Conservation (phyloP, 2,113 vertebrate species). For the Pelvicachromis taeniatus region DNA sequence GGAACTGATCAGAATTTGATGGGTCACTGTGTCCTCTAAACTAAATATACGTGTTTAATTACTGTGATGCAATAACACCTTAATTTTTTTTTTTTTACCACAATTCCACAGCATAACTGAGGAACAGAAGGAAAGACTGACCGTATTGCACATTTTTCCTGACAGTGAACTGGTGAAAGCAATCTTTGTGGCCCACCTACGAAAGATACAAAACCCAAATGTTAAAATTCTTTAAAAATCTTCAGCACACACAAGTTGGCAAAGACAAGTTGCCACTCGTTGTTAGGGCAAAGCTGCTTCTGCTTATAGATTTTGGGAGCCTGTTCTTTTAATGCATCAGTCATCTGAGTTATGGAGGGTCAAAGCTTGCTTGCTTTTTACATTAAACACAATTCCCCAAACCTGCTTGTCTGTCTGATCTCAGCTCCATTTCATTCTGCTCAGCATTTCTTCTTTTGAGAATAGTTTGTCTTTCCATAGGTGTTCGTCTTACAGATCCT, state of each 20-base stretch:
- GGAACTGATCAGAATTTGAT: background rate
- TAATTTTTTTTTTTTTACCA: background rate
- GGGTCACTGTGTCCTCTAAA: background rate
- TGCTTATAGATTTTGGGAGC: background rate
- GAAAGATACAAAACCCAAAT: background rate
- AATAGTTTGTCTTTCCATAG: background rate
- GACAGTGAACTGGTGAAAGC: background rate
- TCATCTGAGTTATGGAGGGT: conserved; percentile 51
- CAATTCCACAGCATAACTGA: background rate
- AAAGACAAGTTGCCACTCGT: background rate
- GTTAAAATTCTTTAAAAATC: background rate
- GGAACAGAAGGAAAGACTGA: no score
- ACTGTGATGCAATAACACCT: background rate
- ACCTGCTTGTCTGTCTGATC: conserved; percentile 33
- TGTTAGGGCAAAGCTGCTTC: background rate
- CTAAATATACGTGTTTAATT: background rate
- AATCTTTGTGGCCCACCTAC: background rate
- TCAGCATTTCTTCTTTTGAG: conserved; percentile 36
- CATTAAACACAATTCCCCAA: conserved; percentile 49
- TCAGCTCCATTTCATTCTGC: conserved; percentile 28
- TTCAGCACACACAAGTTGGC: background rate
- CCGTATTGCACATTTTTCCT: background rate
- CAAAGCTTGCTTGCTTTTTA: conserved; percentile 29
- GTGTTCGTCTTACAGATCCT: background rate
- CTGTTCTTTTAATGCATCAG: conserved; percentile 57